phyloP scores from a whole-genome alignment of 2,888 invertebrate species.

The Caenorhabditis sp. region DNA sequence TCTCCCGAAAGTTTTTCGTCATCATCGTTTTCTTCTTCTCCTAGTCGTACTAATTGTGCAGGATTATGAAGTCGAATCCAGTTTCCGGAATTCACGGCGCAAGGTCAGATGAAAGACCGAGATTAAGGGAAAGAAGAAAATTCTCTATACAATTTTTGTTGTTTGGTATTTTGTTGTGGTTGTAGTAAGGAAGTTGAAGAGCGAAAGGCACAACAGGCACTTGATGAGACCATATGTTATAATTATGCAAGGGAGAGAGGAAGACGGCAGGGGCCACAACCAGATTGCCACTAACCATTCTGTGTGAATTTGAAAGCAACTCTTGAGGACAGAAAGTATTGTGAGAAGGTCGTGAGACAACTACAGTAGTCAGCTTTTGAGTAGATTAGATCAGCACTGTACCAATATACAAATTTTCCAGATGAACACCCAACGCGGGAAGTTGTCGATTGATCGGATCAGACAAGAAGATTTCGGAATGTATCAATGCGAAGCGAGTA shows the following conservation, averaged over 20 bases:
- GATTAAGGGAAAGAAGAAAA: constrained; percentile 27
- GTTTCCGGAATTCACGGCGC: constrained; percentile 54
- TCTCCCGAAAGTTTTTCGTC: constrained; percentile 13
- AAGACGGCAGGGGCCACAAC: background rate
- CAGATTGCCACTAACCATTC: constrained; percentile 43
- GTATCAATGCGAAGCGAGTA: constrained; percentile 95
- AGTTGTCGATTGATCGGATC: constrained; percentile 57
- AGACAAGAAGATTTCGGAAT: constrained; percentile 86
- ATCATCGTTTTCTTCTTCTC: constrained; percentile 24
- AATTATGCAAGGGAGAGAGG: constrained; percentile 49
- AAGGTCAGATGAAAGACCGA: constrained; percentile 46
- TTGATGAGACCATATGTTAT: constrained; percentile 63
- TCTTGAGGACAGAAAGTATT: constrained; percentile 27
- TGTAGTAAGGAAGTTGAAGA: constrained; percentile 5
- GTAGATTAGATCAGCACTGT: too few species aligned
- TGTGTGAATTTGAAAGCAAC: constrained; percentile 46
- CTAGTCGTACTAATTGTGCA: constrained; percentile 45
- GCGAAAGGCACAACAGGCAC: constrained; percentile 46
- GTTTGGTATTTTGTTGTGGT: constrained; percentile 5
- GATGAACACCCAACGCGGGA: constrained; percentile 59
- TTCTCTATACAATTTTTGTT: constrained; percentile 33
- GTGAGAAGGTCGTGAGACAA: background rate
- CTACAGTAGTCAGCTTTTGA: constrained; percentile 14
- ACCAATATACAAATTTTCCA: constrained; percentile 24
- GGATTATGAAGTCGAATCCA: constrained; percentile 57